Percentiles rank a stretch among this genome's conserved stretches.
phyloP scores from a whole-genome alignment of 2,888 invertebrate species.

The Lasioglossum villosulum region DNA sequence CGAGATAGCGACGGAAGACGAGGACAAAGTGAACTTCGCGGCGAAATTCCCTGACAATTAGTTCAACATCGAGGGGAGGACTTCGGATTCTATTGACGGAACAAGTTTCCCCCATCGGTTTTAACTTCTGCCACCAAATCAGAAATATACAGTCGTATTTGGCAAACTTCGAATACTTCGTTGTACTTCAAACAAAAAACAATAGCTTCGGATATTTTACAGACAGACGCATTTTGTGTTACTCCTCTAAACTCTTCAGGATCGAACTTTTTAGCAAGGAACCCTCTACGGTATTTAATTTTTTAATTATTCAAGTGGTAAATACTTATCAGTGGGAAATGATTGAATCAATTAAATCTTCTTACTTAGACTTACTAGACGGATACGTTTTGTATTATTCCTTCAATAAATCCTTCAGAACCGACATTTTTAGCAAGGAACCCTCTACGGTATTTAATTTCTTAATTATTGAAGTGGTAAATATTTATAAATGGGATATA shows the following conservation, averaged over 20 bases:
- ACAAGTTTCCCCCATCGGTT: constrained; percentile 1
- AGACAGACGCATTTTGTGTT: not conserved
- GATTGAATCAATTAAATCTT: not conserved
- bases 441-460: not conserved
- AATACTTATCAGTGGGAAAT: not conserved
- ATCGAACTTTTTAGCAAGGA: not conserved
- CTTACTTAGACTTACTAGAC: not conserved
- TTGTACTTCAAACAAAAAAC: not conserved
- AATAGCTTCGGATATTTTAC: not conserved
- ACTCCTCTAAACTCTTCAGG: not conserved
- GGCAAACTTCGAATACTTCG: not conserved
- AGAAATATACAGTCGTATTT: not conserved
- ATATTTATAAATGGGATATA: not conserved
- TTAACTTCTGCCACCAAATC: constrained; percentile 15
- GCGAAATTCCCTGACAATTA: constrained; percentile 17
- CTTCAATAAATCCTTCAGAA: not conserved
- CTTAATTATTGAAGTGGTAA: not conserved
- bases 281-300: not conserved
- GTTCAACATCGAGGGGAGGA: not conserved
- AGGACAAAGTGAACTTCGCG: constrained; percentile 9
- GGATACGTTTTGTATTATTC: not conserved
- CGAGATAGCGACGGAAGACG: not conserved
- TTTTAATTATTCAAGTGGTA: not conserved
- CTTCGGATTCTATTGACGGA: not conserved
- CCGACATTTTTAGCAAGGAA: not conserved